These are phyloP conservation scores for Morbakka virulenta DNA, from an alignment of 30 jellyfish, hydroid and myxozoan genomes.

Conservation along the genomic window DNA sequence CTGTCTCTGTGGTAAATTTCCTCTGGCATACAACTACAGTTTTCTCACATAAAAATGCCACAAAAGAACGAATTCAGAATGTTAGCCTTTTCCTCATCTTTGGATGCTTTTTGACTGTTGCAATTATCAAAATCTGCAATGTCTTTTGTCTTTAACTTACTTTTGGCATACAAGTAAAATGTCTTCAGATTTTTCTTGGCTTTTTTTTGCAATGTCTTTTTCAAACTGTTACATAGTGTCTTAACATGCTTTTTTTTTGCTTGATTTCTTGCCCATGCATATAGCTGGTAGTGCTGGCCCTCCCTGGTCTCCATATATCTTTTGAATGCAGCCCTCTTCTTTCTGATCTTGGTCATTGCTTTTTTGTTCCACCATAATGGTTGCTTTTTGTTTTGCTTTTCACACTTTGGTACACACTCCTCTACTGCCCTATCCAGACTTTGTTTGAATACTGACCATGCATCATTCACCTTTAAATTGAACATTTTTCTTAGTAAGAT, in stretches of 20 bases:
- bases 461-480: too few species aligned
- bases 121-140: constrained; percentile 24
- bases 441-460: too few species aligned
- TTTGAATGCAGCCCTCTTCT: constrained; percentile 10
- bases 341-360: constrained; percentile 5
- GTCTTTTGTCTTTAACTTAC: constrained; percentile 13
- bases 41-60: constrained; percentile 10
- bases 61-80: constrained; percentile 14
- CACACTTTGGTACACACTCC: too few species aligned
- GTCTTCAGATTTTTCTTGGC: constrained; percentile 33
- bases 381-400: too few species aligned
- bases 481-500: too few species aligned
- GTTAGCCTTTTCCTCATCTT: constrained; percentile 10
- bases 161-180: constrained; percentile 21
- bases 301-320: constrained; percentile 51
- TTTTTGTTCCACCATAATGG: constrained; percentile 6
- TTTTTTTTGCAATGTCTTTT: constrained; percentile 9
- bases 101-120: background rate
- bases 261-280: constrained; percentile 24
- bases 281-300: constrained; percentile 14
- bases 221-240: constrained; percentile 22
- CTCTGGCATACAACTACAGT: constrained; percentile 13
- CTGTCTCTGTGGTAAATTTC: constrained; percentile 7
- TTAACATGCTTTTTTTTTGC: too few species aligned
- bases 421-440: too few species aligned